Percentiles rank a stretch among this genome's conserved stretches.
phyloP scores from a whole-genome alignment of 2,888 invertebrate species.

The Ophioninae sp. region DNA sequence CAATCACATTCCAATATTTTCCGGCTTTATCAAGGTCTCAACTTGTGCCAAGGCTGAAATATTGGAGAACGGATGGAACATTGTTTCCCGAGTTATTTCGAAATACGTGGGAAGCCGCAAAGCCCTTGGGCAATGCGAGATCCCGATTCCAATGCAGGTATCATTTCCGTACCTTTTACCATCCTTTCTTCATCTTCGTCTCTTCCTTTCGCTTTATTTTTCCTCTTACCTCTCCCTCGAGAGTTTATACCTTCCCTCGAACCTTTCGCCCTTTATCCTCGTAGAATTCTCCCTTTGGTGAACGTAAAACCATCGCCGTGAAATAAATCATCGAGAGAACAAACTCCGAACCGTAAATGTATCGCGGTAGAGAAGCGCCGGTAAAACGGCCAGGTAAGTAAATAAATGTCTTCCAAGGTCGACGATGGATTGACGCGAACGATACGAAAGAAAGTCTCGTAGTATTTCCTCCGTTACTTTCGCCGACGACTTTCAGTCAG shows the following conservation, averaged over 20 bases:
- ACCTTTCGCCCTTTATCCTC: too few species aligned
- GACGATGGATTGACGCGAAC: too few species aligned
- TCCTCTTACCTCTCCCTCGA: neutral
- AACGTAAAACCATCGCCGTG: slow-evolving; percentile 32
- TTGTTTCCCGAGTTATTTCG: slow-evolving; percentile 10
- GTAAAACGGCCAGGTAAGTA: slow-evolving; percentile 8
- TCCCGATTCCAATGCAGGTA: neutral
- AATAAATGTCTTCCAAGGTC: slow-evolving; percentile 38
- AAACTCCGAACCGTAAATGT: slow-evolving; percentile 30
- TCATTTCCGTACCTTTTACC: slow-evolving; percentile 14
- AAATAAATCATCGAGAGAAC: slow-evolving; percentile 58
- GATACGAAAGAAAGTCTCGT: too few species aligned
- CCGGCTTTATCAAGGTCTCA: too few species aligned
- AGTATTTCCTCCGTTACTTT: too few species aligned
- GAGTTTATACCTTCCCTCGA: neutral
- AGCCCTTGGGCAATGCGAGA: slow-evolving; percentile 14
- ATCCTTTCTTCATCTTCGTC: slow-evolving; percentile 6
- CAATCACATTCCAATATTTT: too few species aligned
- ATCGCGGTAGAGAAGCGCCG: neutral
- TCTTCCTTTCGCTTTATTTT: neutral
- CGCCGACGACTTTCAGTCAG: too few species aligned
- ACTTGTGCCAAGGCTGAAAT: neutral
- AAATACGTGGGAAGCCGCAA: slow-evolving; percentile 6
- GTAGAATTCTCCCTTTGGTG: slow-evolving; percentile 13
- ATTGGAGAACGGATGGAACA: neutral